Evolutionary conservation across 2,797 vertebrate genomes (phyloP), one percentile per base, ranked within the genome.

Genomic region (Phrynocephalus forsythii): DNA sequence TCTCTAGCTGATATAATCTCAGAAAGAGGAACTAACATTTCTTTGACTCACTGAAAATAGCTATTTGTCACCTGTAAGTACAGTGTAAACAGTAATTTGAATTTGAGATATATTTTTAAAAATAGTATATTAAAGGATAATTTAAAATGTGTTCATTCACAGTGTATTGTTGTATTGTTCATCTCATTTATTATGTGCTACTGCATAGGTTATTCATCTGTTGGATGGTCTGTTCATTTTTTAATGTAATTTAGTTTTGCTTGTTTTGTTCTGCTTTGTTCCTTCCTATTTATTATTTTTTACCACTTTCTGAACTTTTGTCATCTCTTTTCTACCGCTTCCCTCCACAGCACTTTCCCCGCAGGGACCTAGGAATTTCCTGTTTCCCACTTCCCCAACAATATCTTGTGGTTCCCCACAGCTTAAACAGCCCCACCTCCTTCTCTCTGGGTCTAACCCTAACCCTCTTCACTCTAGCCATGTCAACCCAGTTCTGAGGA

Each of bases 401-500:
- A 97, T 98, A 95, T 97, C 97, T 95, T 97, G 96, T 95, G 97
- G 96, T 94, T 97, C 95, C 96, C 97, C 97, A 95, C 97, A 97
- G 97, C 95, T 97, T 96, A 97, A 95, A 96, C 96, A 97, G 95
- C 95, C 97, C 96, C 90, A 95, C 97, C 96, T 97, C 93, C 96
- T 97, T 92, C 95, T 97, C 95, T 97, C 94, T 95, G 97, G 96
- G 92, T 94, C 95, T 94, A 97, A 97, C 97, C 96, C 97, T 94
- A 92, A 95, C 95, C 96, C 97, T 94, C 96, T 95, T 88, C 97
- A 95, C 94, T 96, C 95, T 97, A 96, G 96, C 97, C 97, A 95
- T 95, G 97, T 97, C 97, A 97, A 98, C 96, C 97, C 97, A 92
- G 95, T 97, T 95, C 98, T 99, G 97, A 99, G 98, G 98, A 99